Percentiles rank a stretch among this genome's conserved stretches.
Conservation (phyloP, 2,113 vertebrate genomes). For the Oryzias melastigma region DNA sequence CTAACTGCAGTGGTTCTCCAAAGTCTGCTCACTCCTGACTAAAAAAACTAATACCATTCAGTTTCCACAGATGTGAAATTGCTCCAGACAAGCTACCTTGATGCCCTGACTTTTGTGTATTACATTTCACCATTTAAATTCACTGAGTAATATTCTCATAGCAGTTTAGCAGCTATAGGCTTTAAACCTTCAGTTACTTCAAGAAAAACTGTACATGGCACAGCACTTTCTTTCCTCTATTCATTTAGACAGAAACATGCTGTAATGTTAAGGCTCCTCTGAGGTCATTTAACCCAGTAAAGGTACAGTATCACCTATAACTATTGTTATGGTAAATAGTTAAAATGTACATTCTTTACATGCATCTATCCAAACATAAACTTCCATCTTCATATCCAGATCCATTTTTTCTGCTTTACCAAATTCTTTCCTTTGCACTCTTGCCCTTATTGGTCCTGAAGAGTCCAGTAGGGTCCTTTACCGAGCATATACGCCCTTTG, state of each 20-base stretch:
- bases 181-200: constrained; percentile 36
- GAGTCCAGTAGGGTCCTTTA: constrained; percentile 62
- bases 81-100: constrained; percentile 1
- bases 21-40: constrained; percentile 30
- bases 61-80: not conserved
- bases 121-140: constrained; percentile 50
- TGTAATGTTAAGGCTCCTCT: constrained; percentile 25
- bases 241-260: constrained; percentile 21
- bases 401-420: constrained; percentile 68
- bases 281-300: constrained; percentile 17
- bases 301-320: constrained; percentile 28
- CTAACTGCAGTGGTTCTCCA: constrained; percentile 70
- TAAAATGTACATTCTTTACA: constrained; percentile 35
- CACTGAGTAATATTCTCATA: constrained; percentile 51
- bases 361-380: constrained; percentile 53
- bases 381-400: constrained; percentile 64
- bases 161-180: constrained; percentile 35
- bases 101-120: constrained; percentile 3
- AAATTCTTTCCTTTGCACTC: constrained; percentile 64
- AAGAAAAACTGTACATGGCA: not conserved
- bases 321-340: constrained; percentile 14
- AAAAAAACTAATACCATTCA: constrained; percentile 12
- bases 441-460: constrained; percentile 56
- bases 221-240: constrained; percentile 12
- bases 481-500: constrained; percentile 62